Percentiles rank a stretch among this genome's conserved stretches.
These are phyloP conservation scores for Pachymerium ferrugineum DNA, from an alignment of 2,888 invertebrate genomes.

Conservation along the genomic window DNA sequence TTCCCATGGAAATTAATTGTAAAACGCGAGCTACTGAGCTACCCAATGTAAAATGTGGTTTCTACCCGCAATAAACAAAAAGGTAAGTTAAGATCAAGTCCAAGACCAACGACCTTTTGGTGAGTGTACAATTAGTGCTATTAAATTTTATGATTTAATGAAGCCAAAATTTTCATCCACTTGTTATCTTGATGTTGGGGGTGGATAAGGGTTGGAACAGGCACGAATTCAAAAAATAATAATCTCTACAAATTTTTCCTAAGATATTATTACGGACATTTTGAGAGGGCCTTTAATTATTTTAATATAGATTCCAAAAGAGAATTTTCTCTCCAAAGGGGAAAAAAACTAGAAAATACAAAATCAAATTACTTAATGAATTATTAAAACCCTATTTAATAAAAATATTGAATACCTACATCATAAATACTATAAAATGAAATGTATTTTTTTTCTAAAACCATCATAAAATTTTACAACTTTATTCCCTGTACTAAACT, in stretches of 20 bases:
- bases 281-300: neutral
- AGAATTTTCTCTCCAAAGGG: neutral
- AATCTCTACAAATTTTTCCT: neutral
- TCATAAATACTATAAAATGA: no score
- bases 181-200: slow-evolving; percentile 15
- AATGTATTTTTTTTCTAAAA: no score
- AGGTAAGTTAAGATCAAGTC: neutral
- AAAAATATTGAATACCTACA: neutral
- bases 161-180: slow-evolving; percentile 7
- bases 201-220: neutral
- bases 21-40: neutral
- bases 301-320: neutral
- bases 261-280: neutral
- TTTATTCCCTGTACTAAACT: neutral
- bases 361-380: neutral
- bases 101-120: neutral
- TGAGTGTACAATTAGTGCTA: slow-evolving; percentile 1
- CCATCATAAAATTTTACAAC: neutral
- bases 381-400: neutral
- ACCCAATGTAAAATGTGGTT: neutral
- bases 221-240: slow-evolving; percentile 14
- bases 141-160: slow-evolving; percentile 25
- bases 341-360: neutral
- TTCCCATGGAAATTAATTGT: neutral
- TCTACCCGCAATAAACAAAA: neutral